Base-by-base conservation (phyloP, 2,113 vertebrate genomes). In the Xyrauchen texanus region DNA sequence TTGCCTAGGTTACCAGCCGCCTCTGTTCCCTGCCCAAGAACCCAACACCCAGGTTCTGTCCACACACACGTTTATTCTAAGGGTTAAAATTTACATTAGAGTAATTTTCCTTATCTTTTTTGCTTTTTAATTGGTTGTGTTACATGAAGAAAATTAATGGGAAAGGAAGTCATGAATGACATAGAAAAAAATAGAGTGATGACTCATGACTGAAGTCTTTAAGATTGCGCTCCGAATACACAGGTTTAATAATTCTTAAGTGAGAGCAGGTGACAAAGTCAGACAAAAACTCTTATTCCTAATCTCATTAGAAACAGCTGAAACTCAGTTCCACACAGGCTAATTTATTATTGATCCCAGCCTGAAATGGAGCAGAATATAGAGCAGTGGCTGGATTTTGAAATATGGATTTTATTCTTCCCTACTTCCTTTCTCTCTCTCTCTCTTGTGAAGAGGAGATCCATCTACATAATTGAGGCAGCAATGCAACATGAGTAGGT, bases 181-280 rank as follows among this genome's bases (percentile, higher is more conserved):
- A 34, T 34, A 34, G 21, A 3, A 34, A 34, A 34, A 34, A 34
- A 34, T n/a, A 34, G 21, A 34, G 21, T 34, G 1, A 34, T 34
- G 21, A 34, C 21, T 34, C 21, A 34, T 34, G 21, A 34, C 21
- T 34, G 21, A 34, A 34, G 21, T 34, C 21, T 34, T 34, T 34
- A 34, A 34, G 21, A 34, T 34, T 34, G 21, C 76, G 84, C 82
- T 86, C 77, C 68, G 68, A 84, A 77, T 84, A 83, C 84, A 90
- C 83, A 84, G 85, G 81, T 91, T 90, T 90, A 89, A 91, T 87
- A 87, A 82, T 81, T 85, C 86, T 89, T 85, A 85, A 85, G 86
- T 81, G 85, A 86, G 82, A 87, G 83, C 70, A 70, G 13, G 21
- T 34, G 21, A 34, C 21, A 34, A 34, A 34, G 81, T 86, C 74